phyloP scores from a whole-genome alignment of 2,888 invertebrate species.

The Cerceris ruficornis region DNA sequence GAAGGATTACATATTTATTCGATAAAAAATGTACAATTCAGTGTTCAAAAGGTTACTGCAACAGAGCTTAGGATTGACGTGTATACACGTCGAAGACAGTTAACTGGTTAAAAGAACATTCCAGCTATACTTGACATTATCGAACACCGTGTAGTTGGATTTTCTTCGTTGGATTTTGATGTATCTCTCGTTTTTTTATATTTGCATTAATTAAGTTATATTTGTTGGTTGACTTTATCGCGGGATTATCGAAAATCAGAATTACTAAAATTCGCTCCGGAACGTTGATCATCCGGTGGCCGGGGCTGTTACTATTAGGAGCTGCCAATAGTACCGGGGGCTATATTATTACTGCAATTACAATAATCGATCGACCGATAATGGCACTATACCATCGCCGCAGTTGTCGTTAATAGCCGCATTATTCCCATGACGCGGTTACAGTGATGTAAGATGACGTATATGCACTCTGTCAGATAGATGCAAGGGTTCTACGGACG shows the following conservation, averaged over 20 bases:
- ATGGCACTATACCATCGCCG: background rate
- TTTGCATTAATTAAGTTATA: too few species aligned
- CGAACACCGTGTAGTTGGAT: too few species aligned
- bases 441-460: conserved; percentile 55
- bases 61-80: too few species aligned
- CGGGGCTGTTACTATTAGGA: background rate
- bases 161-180: too few species aligned
- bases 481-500: background rate
- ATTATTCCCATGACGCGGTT: conserved; percentile 40
- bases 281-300: background rate
- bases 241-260: background rate
- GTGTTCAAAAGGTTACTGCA: too few species aligned
- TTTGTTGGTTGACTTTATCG: too few species aligned
- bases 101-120: too few species aligned
- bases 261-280: background rate
- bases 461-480: conserved; percentile 40
- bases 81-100: too few species aligned
- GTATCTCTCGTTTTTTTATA: too few species aligned
- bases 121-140: too few species aligned
- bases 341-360: conserved; percentile 43
- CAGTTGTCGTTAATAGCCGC: conserved; percentile 36
- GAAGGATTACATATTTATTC: too few species aligned
- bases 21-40: too few species aligned
- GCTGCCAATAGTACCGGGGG: conserved; percentile 27
- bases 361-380: conserved; percentile 47